A percentile compares a stretch with the other conserved stretches of the same genome.
Evolutionary conservation across 2,797 vertebrate genomes (phyloP).

Genomic region (Chloroceryle inda): DNA sequence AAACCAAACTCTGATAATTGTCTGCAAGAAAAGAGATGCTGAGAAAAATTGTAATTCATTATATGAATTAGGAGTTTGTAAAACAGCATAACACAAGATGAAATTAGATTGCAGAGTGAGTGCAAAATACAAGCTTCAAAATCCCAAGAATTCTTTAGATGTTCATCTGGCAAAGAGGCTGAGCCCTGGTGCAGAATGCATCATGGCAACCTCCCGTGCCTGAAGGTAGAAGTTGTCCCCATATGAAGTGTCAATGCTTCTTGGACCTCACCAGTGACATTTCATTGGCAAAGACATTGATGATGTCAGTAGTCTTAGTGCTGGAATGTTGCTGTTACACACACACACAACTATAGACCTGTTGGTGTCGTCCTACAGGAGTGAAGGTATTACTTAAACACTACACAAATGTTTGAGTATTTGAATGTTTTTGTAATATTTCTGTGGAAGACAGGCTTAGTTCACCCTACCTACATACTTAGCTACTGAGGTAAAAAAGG

Average conservation of each 20-base stretch:
- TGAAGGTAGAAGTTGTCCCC: background rate
- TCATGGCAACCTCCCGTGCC: background rate
- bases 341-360: background rate
- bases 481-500: background rate
- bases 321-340: background rate
- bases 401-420: background rate
- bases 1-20: background rate
- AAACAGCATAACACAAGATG: background rate
- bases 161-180: background rate
- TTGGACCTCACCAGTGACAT: background rate
- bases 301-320: fast-evolving
- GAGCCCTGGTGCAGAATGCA: background rate
- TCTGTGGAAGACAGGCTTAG: background rate
- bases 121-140: background rate
- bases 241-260: background rate
- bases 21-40: background rate
- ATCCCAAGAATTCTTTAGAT: background rate
- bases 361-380: background rate
- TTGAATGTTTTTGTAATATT: background rate
- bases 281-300: background rate
- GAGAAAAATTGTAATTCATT: background rate
- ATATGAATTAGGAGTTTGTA: background rate
- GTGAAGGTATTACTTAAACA: background rate
- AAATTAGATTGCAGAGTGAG: background rate
- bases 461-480: background rate